phyloP scores from a whole-genome alignment of 2,797 vertebrate species.

The Manis crassicaudata region DNA sequence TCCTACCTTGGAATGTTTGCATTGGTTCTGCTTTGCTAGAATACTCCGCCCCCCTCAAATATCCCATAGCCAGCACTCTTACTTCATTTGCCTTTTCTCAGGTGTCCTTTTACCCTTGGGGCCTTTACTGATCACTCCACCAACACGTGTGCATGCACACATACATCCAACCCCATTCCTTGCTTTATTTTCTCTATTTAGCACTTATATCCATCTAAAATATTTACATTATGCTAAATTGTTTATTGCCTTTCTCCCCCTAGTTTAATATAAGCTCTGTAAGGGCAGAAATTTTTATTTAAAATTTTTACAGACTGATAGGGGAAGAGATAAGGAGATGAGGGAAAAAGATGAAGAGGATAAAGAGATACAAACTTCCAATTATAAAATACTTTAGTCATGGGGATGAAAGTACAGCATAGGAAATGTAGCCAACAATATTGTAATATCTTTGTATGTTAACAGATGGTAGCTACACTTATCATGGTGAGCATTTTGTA shows the following conservation, averaged over 20 bases:
- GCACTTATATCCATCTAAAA: neutral
- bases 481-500: too few species aligned
- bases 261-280: neutral
- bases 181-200: neutral
- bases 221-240: neutral
- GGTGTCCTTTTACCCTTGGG: neutral
- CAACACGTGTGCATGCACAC: neutral
- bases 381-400: too few species aligned
- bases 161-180: neutral
- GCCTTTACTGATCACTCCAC: neutral
- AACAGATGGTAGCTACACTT: too few species aligned
- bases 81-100: neutral
- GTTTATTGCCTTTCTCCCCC: neutral
- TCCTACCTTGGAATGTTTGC: neutral
- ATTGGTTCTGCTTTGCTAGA: neutral
- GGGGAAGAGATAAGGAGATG: too few species aligned
- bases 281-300: neutral
- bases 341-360: too few species aligned
- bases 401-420: too few species aligned
- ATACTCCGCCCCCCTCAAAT: neutral
- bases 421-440: too few species aligned
- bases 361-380: too few species aligned
- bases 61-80: neutral
- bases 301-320: neutral
- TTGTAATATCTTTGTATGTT: too few species aligned